Evolutionary conservation across 2,113 vertebrate species (phyloP), one percentile per base, ranked within the genome.

Genomic region (Rhynchomys soricoides): DNA sequence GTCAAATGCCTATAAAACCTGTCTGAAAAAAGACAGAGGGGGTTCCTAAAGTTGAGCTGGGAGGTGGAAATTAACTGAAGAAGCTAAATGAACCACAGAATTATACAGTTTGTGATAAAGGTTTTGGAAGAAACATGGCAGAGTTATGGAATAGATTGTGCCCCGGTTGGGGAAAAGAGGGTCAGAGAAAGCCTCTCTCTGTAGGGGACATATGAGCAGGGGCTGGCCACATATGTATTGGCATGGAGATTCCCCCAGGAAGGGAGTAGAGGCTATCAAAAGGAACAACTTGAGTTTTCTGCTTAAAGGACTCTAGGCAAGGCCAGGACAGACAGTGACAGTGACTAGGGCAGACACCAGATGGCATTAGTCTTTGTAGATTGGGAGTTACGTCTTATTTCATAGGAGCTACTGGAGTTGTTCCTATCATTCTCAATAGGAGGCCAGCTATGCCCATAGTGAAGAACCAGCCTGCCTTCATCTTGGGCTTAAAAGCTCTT

Each of bases 151-250:
- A 31, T 0, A 34, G n/a, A 55, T 5, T 1, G 12, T 57, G 68
- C 48, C 21, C 31, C 0, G 40, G 31, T 6, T 45, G 31, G 64
- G 21, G 82, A 19, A 43, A 64, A 74, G n/a, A 34, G 3, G 3
- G 43, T 43, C 70, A 19, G 15, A 24, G 70, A 24, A 50, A n/a
- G 50, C 15, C 52, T 57, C 37, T 55, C 86, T 83, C 16, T 7
- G 45, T 24, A 75, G 2, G 64, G 34, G 21, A 7, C 12, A 7
- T 3, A 0, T 5, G n/a, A 79, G n/a, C 21, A 45, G 9, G 10
- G n/a, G 57, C n/a, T 0, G 4, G 64, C 48, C n/a, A 26, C 0
- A 2, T 22, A 24, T 7, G 45, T 22, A 4, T 9, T 40, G 0
- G 0, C 4, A 37, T 17, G 29, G 29, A 26, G 62, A 15, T 45